Base-by-base conservation (phyloP, 2,888 invertebrate genomes). In the Tiliacea citrago region DNA sequence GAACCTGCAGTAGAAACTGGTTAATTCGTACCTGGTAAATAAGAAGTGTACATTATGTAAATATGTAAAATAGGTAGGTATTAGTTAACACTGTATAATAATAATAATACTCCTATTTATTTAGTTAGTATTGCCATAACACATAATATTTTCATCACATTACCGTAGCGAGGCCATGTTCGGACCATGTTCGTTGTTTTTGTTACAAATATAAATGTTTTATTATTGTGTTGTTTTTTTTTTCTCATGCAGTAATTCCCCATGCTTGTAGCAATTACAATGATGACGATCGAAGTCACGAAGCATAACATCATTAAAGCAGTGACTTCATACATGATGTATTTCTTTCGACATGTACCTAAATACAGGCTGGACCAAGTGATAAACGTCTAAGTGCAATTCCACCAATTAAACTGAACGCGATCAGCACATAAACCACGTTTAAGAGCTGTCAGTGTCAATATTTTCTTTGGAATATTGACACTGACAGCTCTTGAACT, bases 131-230 rank as follows among this genome's bases (percentile, higher is more conserved):
- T 73, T 85, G 88, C 88, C 88, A 88, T 88, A 88, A 81, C 58
- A 79, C 60, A 75, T 68, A 68, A 73, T 65, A 66, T 68, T 58
- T 73, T 75, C 57, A 77, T 79, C 57, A 83, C 72, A 77, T 81
- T 80, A 83, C 76, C 73, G 69, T 77, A 84, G 68, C 58, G 78
- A 80, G 74, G 86, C 81, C 99, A 0, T 99, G 98, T 0, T 98
- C 98, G 0, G 98, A 72, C 75, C 76, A 81, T 63, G 83, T 70
- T 83, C 66, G 51, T 87, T 86, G 81, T 86, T 86, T 76, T 85
- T 87, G 84, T 87, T 87, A 80, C 60, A 83, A 84, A 84, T 85
- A 87, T 79, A 87, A 81, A 77, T 53, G 79, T 76, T 76, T 70
- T 75, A 75, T 73, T 67, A 77, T 77, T 73, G 47, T 73, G 55